phyloP scores from a whole-genome alignment of 2,113 vertebrate genomes.

The Pheucticus melanocephalus region DNA sequence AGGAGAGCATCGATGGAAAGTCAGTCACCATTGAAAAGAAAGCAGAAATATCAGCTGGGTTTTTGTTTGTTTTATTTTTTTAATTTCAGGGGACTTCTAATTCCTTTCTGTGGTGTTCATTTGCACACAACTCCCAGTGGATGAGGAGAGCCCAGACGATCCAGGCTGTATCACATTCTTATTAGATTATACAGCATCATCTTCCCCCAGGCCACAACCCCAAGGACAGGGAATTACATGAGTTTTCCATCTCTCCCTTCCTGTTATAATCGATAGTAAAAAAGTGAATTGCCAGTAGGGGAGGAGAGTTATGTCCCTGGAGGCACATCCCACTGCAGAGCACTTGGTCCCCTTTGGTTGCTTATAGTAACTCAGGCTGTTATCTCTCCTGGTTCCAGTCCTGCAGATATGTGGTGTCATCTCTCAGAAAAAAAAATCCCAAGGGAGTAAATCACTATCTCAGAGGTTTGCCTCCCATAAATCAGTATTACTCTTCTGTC shows the following conservation, averaged over 20 bases:
- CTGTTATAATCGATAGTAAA: slow-evolving; percentile 6
- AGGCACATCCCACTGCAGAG: neutral
- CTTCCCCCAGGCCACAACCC: neutral
- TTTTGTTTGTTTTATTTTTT: neutral
- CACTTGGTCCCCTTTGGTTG: neutral
- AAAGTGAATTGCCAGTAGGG: neutral
- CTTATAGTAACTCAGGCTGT: neutral
- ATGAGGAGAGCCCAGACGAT: neutral
- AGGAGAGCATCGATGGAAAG: neutral
- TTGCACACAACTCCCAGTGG: neutral
- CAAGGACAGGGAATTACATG: slow-evolving; percentile 11
- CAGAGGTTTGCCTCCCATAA: neutral
- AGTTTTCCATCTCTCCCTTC: slow-evolving; percentile 27
- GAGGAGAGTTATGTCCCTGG: neutral
- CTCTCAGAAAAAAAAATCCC: neutral
- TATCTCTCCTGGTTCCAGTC: neutral
- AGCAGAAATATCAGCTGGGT: neutral
- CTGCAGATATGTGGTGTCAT: neutral
- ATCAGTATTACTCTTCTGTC: neutral
- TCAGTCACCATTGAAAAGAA: neutral
- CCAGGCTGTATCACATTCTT: neutral
- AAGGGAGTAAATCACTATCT: neutral
- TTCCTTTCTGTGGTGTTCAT: neutral
- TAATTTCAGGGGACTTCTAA: neutral
- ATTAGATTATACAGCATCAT: neutral